Evolutionary conservation across 2,888 invertebrate species (phyloP), one percentile per base, ranked within the genome.

Genomic region (Volucella inflata): DNA sequence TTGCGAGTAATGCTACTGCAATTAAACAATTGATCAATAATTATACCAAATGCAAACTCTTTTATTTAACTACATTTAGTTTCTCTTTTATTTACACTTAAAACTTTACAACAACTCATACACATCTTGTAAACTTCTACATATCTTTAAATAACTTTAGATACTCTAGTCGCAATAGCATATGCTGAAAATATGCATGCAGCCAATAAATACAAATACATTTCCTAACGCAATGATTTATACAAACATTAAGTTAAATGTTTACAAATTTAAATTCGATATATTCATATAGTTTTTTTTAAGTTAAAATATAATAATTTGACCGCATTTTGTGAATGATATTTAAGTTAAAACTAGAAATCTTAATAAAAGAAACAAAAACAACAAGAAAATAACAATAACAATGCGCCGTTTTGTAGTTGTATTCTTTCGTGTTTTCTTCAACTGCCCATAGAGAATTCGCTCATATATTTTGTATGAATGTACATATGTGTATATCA

Each of bases 231-330:
- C 67, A 71, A 75, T 60, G 71, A 70, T 14, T 68, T 51, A 70
- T 57, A 68, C 60, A 16, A 44, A 78, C 62, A 70, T 68, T 44
- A 38, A 68, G 40, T 17, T 68, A 38, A 30, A 38, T 59, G 30
- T 59, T 44, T 16, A n/a, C 57, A 46, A 48, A 60, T 64, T 36
- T 40, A 64, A 36, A 65, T 55, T 75, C 48, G 53, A 75, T 64
- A 67, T 70, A 46, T 30, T 30, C 30, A 30, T 38, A 42, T 70
- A 55, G 50, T 57, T 72, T 55, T 11, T 57, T 65, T 77, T 59
- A n/a, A 30, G 4, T 60, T 55, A 64, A 78, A 67, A 78, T 55
- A 78, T 78, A 83, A 83, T 75, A 79, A 84, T 46, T 84, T 80
- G 70, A 84, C 80, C 51, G 62, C 57, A 68, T 55, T 30, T 60